These are phyloP conservation scores for Polymixis lichenea DNA, from an alignment of 2,888 invertebrate genomes.

Conservation along the genomic window DNA sequence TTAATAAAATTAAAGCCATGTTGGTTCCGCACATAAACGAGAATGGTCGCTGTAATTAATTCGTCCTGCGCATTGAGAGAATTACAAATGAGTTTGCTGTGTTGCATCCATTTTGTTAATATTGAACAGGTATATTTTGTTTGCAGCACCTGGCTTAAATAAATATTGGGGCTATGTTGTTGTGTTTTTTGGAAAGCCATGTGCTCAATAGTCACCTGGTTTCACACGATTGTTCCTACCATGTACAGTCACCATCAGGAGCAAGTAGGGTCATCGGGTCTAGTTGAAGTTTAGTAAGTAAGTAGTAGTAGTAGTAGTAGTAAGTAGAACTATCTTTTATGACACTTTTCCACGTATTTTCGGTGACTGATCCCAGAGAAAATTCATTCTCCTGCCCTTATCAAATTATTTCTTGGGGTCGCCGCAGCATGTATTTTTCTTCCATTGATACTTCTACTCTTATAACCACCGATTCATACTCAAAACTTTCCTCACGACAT, in stretches of 20 bases:
- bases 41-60: constrained; percentile 57
- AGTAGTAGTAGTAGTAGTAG: no score
- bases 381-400: no score
- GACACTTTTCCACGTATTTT: background rate
- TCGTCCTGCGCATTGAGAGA: constrained; percentile 57
- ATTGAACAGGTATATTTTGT: constrained; percentile 31
- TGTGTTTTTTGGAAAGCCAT: background rate
- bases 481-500: background rate
- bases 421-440: no score
- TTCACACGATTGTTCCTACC: background rate
- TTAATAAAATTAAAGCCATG: constrained; percentile 53
- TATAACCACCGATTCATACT: no score
- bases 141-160: constrained; percentile 24
- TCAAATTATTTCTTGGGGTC: no score
- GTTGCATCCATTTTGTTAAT: constrained; percentile 54
- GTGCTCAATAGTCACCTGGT: background rate
- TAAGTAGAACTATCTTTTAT: no score
- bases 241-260: no score
- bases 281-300: background rate
- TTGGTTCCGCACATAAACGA: constrained; percentile 50
- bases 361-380: background rate
- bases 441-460: no score
- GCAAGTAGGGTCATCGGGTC: no score
- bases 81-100: constrained; percentile 57
- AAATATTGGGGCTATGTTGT: constrained; percentile 13